phyloP scores from a whole-genome alignment of 1,140 invertebrate genomes.

The Hypothenemus hampei region DNA sequence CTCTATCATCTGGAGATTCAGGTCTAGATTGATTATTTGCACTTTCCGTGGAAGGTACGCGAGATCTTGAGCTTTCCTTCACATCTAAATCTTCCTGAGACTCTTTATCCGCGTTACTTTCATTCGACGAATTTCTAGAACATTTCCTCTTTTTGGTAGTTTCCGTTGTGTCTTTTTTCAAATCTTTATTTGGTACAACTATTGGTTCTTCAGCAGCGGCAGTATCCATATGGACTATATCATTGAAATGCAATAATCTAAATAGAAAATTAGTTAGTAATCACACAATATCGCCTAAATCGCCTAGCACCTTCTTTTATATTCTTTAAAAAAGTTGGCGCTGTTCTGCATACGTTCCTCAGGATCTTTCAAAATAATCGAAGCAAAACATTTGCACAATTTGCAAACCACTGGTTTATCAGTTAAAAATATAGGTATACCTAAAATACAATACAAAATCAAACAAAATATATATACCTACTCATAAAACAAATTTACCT shows the following conservation, averaged over 20 bases:
- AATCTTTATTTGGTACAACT: slow-evolving; percentile 43
- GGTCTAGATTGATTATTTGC: slow-evolving; percentile 33
- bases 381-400: slow-evolving; percentile 69
- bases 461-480: not conserved
- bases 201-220: slow-evolving; percentile 51
- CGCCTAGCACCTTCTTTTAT: slow-evolving; percentile 52
- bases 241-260: slow-evolving; percentile 65
- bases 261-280: slow-evolving; percentile 8
- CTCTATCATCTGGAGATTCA: slow-evolving; percentile 36
- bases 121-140: slow-evolving; percentile 29
- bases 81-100: not conserved
- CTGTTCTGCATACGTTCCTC: slow-evolving; percentile 52
- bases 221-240: slow-evolving; percentile 61
- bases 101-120: slow-evolving; percentile 9
- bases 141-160: slow-evolving; percentile 43
- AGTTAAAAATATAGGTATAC: slow-evolving; percentile 58
- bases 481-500: slow-evolving; percentile 35
- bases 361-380: slow-evolving; percentile 58
- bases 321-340: slow-evolving; percentile 58
- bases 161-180: slow-evolving; percentile 43
- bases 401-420: slow-evolving; percentile 68
- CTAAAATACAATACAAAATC: slow-evolving; percentile 3
- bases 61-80: slow-evolving; percentile 15
- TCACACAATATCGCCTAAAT: not conserved
- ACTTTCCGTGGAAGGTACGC: slow-evolving; percentile 33